phyloP scores from a whole-genome alignment of 2,113 vertebrate genomes.

The Eclectus roratus region DNA sequence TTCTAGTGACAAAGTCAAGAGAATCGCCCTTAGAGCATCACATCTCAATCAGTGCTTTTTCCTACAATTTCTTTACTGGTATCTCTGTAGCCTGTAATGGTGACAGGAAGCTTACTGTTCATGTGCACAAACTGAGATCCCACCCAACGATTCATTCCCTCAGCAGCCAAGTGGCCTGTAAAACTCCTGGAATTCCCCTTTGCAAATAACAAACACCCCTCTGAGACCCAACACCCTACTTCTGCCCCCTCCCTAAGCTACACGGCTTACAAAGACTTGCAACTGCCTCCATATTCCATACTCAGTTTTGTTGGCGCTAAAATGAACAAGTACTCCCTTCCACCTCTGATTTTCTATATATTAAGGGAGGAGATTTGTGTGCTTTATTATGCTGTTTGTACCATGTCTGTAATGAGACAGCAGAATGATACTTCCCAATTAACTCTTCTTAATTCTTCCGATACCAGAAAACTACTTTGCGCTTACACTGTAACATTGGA shows the following conservation, averaged over 20 bases:
- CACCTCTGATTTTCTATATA: not conserved
- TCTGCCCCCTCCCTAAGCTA: not conserved
- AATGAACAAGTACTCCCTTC: not conserved
- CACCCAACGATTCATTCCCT: not conserved
- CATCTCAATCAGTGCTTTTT: not conserved
- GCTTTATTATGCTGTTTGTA: not conserved
- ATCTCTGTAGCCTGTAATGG: not conserved
- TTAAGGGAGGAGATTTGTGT: not conserved
- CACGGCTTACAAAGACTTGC: not conserved
- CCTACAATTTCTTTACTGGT: not conserved
- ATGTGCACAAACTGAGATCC: rapidly evolving
- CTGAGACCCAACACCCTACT: not conserved
- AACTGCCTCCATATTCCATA: not conserved
- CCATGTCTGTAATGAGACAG: not conserved
- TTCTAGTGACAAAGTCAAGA: not conserved
- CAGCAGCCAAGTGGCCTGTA: not conserved
- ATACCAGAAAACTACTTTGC: not conserved
- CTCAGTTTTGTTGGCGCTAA: not conserved
- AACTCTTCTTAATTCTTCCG: not conserved
- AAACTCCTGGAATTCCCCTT: not conserved
- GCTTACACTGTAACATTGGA: not conserved
- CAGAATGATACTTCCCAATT: not conserved
- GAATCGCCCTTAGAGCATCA: not conserved
- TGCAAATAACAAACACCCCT: not conserved
- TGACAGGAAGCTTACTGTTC: not conserved